These are phyloP conservation scores for Sigmodon hispidus DNA, from an alignment of 2,113 vertebrate species.

Conservation along the genomic window DNA sequence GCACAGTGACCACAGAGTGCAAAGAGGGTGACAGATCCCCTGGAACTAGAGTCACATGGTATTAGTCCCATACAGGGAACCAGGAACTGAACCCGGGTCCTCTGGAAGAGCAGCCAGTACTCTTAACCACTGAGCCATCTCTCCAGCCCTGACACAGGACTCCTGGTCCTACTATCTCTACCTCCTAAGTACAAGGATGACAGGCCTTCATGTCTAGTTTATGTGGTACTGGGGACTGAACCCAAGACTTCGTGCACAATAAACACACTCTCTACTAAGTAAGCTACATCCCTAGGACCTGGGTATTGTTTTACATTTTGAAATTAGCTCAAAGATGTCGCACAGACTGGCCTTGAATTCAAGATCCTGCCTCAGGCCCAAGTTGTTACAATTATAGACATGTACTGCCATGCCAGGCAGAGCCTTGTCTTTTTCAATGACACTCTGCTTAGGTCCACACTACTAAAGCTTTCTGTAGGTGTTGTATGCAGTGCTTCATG, in stretches of 20 bases:
- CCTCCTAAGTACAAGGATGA: not conserved
- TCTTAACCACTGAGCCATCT: not conserved
- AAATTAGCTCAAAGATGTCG: not conserved
- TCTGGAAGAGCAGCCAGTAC: not conserved
- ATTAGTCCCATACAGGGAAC: not conserved
- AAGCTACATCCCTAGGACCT: not conserved
- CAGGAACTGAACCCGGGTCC: not conserved
- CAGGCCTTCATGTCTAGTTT: not conserved
- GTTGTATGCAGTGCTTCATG: not conserved
- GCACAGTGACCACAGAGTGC: not conserved
- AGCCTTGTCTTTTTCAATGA: not conserved
- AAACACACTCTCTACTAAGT: not conserved
- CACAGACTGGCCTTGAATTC: not conserved
- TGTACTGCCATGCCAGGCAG: too few species aligned
- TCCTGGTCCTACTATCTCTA: not conserved
- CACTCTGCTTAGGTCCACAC: not conserved
- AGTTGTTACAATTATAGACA: too few species aligned
- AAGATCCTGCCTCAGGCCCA: not conserved
- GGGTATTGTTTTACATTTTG: not conserved
- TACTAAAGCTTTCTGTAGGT: not conserved
- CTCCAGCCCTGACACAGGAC: not conserved
- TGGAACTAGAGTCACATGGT: not conserved
- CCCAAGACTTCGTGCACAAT: not conserved
- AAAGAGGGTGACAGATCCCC: not conserved
- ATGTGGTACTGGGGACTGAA: not conserved